These are phyloP conservation scores for Rhopilema esculentum DNA, from an alignment of 30 jellyfish, hydroid and myxozoan genomes.

Conservation along the genomic window DNA sequence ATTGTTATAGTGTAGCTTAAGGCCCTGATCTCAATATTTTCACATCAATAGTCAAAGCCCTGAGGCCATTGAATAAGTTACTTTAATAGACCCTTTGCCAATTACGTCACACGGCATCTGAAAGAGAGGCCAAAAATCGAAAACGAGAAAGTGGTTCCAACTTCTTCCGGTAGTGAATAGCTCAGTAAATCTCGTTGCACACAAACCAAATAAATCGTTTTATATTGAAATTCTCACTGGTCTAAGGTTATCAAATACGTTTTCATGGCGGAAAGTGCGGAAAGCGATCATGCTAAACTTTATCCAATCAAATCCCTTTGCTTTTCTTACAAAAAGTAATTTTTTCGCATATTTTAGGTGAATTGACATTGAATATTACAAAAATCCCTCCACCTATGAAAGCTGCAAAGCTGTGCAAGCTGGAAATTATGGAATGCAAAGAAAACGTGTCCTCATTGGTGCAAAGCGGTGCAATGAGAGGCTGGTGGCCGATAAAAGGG, in stretches of 20 bases:
- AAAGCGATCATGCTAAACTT: too few relatives aligned
- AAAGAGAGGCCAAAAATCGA: not conserved
- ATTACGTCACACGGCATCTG: not conserved
- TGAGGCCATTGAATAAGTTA: too few relatives aligned
- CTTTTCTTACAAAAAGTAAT: too few relatives aligned
- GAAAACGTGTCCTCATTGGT: slow-evolving; percentile 40
- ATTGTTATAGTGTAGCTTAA: too few relatives aligned
- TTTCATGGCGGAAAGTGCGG: not conserved
- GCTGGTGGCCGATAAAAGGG: slow-evolving; percentile 77
- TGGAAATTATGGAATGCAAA: slow-evolving; percentile 24
- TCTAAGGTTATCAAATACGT: not conserved
- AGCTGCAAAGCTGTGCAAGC: slow-evolving; percentile 33
- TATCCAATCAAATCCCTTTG: too few relatives aligned
- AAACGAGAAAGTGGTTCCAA: not conserved
- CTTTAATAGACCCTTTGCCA: not conserved
- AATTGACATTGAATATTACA: slow-evolving; percentile 33
- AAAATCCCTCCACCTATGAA: slow-evolving; percentile 72
- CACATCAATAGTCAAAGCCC: too few relatives aligned
- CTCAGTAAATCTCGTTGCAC: not conserved
- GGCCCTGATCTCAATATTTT: too few relatives aligned
- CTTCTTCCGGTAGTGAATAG: not conserved
- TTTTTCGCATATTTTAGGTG: slow-evolving; percentile 33
- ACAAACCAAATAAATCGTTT: not conserved
- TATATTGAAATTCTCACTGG: not conserved
- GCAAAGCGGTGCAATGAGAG: slow-evolving; percentile 58